Evolutionary conservation across 1,140 invertebrate genomes (phyloP), one percentile per base, ranked within the genome.

Genomic region (Dysdera silvatica): DNA sequence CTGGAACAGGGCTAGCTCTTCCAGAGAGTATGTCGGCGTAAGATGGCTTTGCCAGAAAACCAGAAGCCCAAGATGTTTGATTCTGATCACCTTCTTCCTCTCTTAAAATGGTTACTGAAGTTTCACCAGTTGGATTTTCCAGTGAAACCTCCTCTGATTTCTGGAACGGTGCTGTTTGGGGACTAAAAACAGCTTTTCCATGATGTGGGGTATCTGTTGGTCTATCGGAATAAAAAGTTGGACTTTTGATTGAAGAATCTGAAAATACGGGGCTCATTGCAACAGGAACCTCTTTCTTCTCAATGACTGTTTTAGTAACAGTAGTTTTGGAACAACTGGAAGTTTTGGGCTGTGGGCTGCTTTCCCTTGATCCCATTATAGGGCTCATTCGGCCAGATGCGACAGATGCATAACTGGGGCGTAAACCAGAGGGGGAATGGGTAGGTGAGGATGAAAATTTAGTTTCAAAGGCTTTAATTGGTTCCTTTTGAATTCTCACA

Each of bases 21-120:
- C 59, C 59, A 12, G 55, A 62, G 28, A 67, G 48, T 18, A 67
- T 63, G 35, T 62, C 65, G 32, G 65, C 65, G 58, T 67, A 67
- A 14, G 65, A 62, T 23, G 65, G 65, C 20, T 67, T 67, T 16
- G 56, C 53, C 31, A 63, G 45, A 23, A 60, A 61, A 14, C 64
- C 64, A 31, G 48, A 58, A 26, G 64, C 64, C 64, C 64, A 67
- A 20, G 54, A 57, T 14, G 63, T 37, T 16, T 51, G 26, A 28
- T n/a, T 24, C 6, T 51, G 48, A n/a, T n/a, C n/a, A n/a, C n/a
- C n/a, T n/a, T n/a, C n/a, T n/a, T n/a, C n/a, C n/a, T n/a, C n/a
- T n/a, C n/a, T n/a, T n/a, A n/a, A n/a, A n/a, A n/a, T n/a, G n/a
- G n/a, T 23, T n/a, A 37, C 35, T 14, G 12, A 14, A 1, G n/a